Evolutionary conservation across 1,140 invertebrate genomes (phyloP), one percentile per base, ranked within the genome.

Genomic region (Paraescarpia echinospica): DNA sequence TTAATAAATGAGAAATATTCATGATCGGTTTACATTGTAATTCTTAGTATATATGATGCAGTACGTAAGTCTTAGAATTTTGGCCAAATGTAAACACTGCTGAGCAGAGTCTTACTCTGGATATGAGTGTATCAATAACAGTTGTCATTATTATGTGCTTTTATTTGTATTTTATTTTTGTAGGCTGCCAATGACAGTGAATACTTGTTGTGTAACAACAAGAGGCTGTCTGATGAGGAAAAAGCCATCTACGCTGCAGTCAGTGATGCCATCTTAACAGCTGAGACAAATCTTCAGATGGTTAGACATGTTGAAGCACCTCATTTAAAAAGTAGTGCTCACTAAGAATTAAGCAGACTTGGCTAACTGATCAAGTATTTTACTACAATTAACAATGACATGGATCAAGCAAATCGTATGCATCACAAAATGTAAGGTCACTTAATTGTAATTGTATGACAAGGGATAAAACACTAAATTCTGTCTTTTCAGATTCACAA

Each of bases 241-340:
- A 77, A 77, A 31, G 59, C 59, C 14, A 77, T 77, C 59, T 77
- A 77, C 59, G 59, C 59, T 27, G 59, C 59, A 22, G 59, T 77
- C 59, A 77, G 59, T 77, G 59, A 77, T 77, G 59, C 59, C 59
- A 77, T 77, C 59, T 77, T 77, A 77, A 77, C 59, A 77, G 59
- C 59, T 31, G 59, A 77, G 59, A 77, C 59, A 77, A 77, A 18
- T 77, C 59, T 77, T 18, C 59, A 77, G 12, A 77, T 77, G 59
- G 59, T 77, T 77, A 77, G 59, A 77, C 59, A 4, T 31, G 59
- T 27, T 77, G 41, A 41, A 77, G 22, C 59, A 77, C 12, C 14
- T 1, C 22, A 77, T 77, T 27, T 77, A 77, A 77, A 77, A 4
- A 14, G 59, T 18, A 77, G 18, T 77, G 59, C 27, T 41, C 41